phyloP scores from a whole-genome alignment of 1,140 invertebrate species.

The Caerostris extrusa region DNA sequence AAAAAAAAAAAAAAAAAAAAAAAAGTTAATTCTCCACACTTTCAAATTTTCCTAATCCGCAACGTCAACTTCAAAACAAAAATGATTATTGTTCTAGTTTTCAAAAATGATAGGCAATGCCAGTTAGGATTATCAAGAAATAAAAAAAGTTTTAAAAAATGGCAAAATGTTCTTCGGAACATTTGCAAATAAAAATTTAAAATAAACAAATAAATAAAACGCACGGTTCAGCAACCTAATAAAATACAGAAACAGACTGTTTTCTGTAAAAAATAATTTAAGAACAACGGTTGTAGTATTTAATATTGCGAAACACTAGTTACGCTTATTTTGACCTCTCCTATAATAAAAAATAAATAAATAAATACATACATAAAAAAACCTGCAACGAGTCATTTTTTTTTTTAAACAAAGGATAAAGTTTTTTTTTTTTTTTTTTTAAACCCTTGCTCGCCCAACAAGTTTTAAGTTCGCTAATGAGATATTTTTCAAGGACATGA shows the following conservation, averaged over 20 bases:
- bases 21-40: too few species aligned
- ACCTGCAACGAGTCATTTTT: neutral
- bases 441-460: neutral
- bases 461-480: constrained; percentile 20
- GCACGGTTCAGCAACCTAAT: neutral
- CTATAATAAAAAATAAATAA: neutral
- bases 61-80: neutral
- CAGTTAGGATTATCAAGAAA: neutral
- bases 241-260: neutral
- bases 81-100: neutral
- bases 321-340: neutral
- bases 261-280: neutral
- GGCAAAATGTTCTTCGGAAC: neutral
- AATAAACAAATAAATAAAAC: neutral
- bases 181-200: neutral
- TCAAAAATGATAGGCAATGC: neutral
- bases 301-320: neutral
- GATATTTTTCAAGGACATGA: constrained; percentile 6
- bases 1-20: too few species aligned
- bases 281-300: neutral
- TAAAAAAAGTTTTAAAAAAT: neutral
- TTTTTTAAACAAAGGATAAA: neutral
- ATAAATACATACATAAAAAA: neutral
- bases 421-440: neutral
- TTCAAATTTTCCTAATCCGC: neutral